Conservation (phyloP, 2,113 vertebrate genomes). For the Cacatua alba region DNA sequence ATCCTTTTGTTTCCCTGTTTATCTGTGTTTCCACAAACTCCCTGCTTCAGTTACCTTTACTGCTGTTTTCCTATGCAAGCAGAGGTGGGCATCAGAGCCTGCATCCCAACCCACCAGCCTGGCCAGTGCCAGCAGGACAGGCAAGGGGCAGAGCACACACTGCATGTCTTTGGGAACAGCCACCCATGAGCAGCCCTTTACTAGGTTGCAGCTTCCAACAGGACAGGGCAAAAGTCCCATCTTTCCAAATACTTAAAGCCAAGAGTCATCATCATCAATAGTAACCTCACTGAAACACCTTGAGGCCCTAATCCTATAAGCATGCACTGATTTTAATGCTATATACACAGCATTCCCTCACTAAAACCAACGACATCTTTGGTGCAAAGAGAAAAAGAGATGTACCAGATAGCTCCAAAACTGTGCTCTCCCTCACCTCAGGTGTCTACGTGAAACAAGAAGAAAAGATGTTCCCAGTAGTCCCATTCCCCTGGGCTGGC, state of each 20-base stretch:
- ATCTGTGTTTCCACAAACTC: neutral
- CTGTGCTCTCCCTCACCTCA: neutral
- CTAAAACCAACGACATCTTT: neutral
- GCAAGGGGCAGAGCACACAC: neutral
- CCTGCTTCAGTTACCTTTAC: neutral
- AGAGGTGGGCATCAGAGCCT: neutral
- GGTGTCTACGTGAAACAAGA: neutral
- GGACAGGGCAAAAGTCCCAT: neutral
- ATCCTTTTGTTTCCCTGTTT: neutral
- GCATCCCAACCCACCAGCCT: accelerated
- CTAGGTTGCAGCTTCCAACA: neutral
- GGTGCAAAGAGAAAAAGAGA: neutral
- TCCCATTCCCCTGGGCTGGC: neutral
- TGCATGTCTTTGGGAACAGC: neutral
- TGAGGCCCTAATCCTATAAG: neutral
- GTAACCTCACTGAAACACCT: neutral
- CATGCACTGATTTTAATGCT: neutral
- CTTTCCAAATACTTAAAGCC: neutral
- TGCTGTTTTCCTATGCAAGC: neutral
- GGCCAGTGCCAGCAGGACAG: neutral
- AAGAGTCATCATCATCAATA: neutral
- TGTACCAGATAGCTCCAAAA: neutral
- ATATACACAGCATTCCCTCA: neutral
- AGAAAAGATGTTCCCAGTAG: neutral
- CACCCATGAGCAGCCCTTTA: accelerated